These are phyloP conservation scores for Lepidochrysops patricia DNA, from an alignment of 2,888 invertebrate genomes.

Conservation along the genomic window DNA sequence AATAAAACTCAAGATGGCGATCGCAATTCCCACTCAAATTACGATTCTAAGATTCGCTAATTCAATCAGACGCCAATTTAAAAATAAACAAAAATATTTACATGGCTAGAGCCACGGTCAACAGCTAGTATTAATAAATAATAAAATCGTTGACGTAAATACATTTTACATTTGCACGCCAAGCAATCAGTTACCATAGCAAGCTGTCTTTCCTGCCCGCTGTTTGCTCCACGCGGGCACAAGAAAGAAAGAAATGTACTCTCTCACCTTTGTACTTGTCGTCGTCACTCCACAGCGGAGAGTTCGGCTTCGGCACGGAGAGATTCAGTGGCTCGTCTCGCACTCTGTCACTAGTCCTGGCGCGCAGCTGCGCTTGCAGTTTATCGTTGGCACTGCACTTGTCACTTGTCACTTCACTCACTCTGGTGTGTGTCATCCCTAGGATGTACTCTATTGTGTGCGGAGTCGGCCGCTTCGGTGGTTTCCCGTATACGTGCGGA, in stretches of 20 bases:
- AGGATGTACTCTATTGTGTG: conserved; percentile 92
- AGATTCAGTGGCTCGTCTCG: conserved; percentile 73
- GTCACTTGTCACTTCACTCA: not conserved
- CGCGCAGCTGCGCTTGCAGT: conserved; percentile 58
- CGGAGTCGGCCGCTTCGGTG: conserved; percentile 87
- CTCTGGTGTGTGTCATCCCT: conserved; percentile 52
- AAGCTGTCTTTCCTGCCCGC: not conserved
- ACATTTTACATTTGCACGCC: too few relatives aligned
- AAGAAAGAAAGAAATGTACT: too few relatives aligned
- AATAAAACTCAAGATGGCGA: too few relatives aligned
- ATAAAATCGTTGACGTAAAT: too few relatives aligned
- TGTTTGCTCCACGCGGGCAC: too few relatives aligned
- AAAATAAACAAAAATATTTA: too few relatives aligned
- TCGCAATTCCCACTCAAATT: too few relatives aligned
- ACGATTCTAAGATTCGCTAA: too few relatives aligned
- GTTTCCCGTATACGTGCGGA: conserved; percentile 90
- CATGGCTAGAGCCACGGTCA: too few relatives aligned
- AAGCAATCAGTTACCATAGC: too few relatives aligned
- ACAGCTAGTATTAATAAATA: too few relatives aligned
- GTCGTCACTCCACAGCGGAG: conserved; percentile 47
- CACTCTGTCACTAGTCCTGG: conserved; percentile 55
- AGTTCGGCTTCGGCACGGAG: conserved; percentile 71
- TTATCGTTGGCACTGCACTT: conserved; percentile 27
- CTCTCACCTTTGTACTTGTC: conserved; percentile 53
- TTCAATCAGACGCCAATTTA: too few relatives aligned